A percentile compares a stretch with the other conserved stretches of the same genome.
These are phyloP conservation scores for Dunckerocampus dactyliophorus DNA, from an alignment of 2,113 vertebrate species.

Conservation along the genomic window DNA sequence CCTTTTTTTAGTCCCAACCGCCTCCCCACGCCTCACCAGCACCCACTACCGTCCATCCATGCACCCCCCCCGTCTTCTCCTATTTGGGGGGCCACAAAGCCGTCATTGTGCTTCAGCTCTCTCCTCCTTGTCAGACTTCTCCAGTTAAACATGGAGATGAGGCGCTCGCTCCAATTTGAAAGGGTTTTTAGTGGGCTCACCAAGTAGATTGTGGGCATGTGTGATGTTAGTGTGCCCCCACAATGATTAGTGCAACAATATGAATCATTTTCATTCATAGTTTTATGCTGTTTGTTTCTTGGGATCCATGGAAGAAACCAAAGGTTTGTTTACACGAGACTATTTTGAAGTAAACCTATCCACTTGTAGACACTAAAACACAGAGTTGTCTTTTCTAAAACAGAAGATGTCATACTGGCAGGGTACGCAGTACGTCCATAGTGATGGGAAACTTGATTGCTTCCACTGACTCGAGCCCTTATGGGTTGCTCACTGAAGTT, in stretches of 20 bases:
- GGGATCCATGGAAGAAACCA: too few species aligned
- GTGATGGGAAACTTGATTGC: too few species aligned
- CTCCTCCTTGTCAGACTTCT: slow-evolving; percentile 68
- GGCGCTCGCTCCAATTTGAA: slow-evolving; percentile 44
- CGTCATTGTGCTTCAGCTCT: slow-evolving; percentile 77
- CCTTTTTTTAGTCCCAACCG: slow-evolving; percentile 9
- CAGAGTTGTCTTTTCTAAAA: too few species aligned
- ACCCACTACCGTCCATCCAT: neutral
- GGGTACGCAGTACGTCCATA: too few species aligned
- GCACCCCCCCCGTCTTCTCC: slow-evolving; percentile 52
- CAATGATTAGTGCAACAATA: neutral
- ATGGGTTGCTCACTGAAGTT: too few species aligned
- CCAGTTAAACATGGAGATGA: slow-evolving; percentile 79
- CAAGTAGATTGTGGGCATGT: slow-evolving; percentile 7
- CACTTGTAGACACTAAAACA: too few species aligned
- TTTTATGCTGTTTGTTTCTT: too few species aligned
- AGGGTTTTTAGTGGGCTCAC: slow-evolving; percentile 35
- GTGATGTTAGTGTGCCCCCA: slow-evolving; percentile 13
- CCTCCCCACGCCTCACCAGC: neutral
- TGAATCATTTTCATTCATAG: neutral
- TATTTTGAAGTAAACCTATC: too few species aligned
- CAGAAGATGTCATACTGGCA: too few species aligned
- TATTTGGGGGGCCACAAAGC: slow-evolving; percentile 76
- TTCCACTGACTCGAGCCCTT: too few species aligned
- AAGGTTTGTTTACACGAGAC: too few species aligned